Base-by-base conservation (phyloP, 2,888 invertebrate species). In the Noctuana brunneofusca region DNA sequence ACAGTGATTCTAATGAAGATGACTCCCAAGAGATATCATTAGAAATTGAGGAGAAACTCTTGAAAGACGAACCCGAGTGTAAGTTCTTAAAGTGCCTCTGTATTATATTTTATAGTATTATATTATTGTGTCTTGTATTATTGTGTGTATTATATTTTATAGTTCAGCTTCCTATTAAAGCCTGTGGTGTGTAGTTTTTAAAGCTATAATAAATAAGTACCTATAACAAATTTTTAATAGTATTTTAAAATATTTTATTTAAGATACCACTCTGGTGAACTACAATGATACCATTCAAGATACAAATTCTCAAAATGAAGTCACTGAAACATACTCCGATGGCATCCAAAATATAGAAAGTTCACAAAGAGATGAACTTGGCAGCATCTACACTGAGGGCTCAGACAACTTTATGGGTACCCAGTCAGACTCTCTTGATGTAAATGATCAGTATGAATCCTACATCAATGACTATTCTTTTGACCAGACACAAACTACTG, bases 61-160 rank as follows among this genome's bases (percentile, higher is more conserved):
- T 92, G 1, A 92, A 88, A 79, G 92, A 92, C 73, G 89, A 90
- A 76, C 90, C 91, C 35, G 89, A 90, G 79, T 91, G 91, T 90
- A 75, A 68, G 74, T 69, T 14, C 3, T n/a, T 24, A 35, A 18
- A 14, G 11, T 30, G 30, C 27, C 4, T 27, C 3, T 5, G 27
- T 27, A 27, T n/a, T n/a, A n/a, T n/a, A n/a, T n/a, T n/a, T n/a
- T n/a, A n/a, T n/a, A n/a, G n/a, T n/a, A n/a, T n/a, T n/a, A n/a
- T n/a, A n/a, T n/a, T n/a, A n/a, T n/a, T n/a, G n/a, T n/a, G n/a
- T n/a, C n/a, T n/a, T n/a, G n/a, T n/a, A n/a, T n/a, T n/a, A n/a
- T n/a, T n/a, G n/a, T n/a, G n/a, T n/a, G n/a, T n/a, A n/a, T n/a
- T n/a, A n/a, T n/a, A n/a, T n/a, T n/a, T n/a, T n/a, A n/a, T n/a